Percentiles rank a stretch among this genome's conserved stretches.
phyloP scores from a whole-genome alignment of 2,797 vertebrate genomes.

The Hippopotamyrus pictus region DNA sequence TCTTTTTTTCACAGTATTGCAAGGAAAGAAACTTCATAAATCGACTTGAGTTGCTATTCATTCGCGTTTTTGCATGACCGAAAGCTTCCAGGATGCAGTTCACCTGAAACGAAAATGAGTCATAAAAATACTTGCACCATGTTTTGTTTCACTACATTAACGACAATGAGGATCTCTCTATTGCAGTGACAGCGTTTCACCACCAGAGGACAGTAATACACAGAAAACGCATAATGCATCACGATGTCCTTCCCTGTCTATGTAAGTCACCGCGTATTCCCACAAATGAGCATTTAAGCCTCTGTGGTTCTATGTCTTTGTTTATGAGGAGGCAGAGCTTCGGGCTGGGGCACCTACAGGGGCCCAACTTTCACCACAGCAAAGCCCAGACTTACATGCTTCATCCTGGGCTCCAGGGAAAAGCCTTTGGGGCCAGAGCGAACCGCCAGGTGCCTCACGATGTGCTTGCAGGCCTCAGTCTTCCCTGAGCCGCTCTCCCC shows the following conservation, averaged over 20 bases:
- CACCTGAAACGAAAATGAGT: conserved; percentile 56
- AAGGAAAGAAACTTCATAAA: conserved; percentile 82
- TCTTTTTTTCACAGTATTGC: conserved; percentile 79
- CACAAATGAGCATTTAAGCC: not conserved
- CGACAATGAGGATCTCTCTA: not conserved
- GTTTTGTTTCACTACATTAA: not conserved
- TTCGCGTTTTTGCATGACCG: conserved; percentile 80
- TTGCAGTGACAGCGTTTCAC: conserved; percentile 13
- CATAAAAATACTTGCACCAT: not conserved
- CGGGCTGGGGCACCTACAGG: not conserved
- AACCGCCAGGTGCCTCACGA: conserved; percentile 76
- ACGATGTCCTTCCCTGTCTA: not conserved
- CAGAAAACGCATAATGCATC: not conserved
- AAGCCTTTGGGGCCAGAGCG: conserved; percentile 68
- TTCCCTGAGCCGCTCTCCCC: conserved; percentile 94
- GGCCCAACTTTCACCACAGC: not conserved
- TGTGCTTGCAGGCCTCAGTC: conserved; percentile 81
- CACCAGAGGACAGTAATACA: conserved; percentile 52
- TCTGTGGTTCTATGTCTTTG: not conserved
- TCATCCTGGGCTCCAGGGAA: conserved; percentile 72
- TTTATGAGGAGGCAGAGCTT: not conserved
- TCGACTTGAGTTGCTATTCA: conserved; percentile 78
- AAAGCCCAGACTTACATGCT: conserved; percentile 71
- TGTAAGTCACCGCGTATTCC: not conserved
- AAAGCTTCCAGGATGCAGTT: conserved; percentile 83